Evolutionary conservation across 2,797 vertebrate genomes (phyloP).

Genomic region (Luscinia luscinia): DNA sequence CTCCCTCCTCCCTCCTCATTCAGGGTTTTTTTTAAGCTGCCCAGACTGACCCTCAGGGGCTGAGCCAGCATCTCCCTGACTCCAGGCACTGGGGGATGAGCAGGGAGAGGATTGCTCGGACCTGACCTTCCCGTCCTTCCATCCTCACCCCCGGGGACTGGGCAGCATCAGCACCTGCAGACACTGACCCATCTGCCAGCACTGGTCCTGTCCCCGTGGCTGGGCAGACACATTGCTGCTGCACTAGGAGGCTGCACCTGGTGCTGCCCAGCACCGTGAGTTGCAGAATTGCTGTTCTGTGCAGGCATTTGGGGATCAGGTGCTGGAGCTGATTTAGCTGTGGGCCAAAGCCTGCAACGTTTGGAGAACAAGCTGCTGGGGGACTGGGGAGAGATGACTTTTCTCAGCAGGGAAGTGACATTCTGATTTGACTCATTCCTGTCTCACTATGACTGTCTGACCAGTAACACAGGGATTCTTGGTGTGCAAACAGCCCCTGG

Average conservation of each 20-base stretch:
- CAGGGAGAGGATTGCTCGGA: not conserved
- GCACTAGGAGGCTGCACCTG: not conserved
- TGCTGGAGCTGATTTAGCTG: not conserved
- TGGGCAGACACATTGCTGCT: not conserved
- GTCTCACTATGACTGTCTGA: not conserved
- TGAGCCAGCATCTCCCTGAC: not conserved
- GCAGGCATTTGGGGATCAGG: not conserved
- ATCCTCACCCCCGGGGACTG: not conserved
- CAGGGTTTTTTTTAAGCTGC: not conserved
- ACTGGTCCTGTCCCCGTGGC: not conserved
- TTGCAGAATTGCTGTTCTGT: not conserved
- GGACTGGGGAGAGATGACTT: not conserved
- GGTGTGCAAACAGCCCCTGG: not conserved
- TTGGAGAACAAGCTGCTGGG: not conserved
- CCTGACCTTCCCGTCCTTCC: not conserved
- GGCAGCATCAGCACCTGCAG: not conserved
- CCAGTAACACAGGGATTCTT: not conserved
- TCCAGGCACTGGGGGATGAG: accelerated
- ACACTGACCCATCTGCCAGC: not conserved
- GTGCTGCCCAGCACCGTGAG: not conserved
- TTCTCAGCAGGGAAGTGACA: not conserved
- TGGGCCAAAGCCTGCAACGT: not conserved
- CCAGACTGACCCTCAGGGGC: not conserved
- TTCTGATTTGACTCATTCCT: constrained; percentile 37
- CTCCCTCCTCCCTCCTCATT: not conserved